Conservation (phyloP, 2,113 vertebrate genomes). For the Oncorhynchus mykiss region DNA sequence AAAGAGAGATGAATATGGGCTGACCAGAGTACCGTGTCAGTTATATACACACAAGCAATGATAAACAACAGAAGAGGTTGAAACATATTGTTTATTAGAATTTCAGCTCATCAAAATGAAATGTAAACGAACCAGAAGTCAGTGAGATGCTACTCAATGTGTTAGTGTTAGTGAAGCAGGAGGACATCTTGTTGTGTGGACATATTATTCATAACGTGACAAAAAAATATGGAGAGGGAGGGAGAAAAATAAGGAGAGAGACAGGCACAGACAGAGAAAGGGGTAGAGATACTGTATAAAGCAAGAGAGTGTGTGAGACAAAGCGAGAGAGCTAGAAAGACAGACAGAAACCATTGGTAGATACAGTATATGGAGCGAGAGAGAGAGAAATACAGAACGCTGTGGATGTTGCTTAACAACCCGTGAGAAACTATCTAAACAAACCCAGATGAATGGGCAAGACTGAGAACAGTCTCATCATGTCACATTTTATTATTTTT, state of each 20-base stretch:
- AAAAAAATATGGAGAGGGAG: conserved; percentile 38
- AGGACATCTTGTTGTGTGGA: conserved; percentile 18
- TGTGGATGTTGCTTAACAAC: neutral
- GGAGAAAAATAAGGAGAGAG: conserved; percentile 9
- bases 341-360: neutral
- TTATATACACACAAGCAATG: conserved; percentile 14
- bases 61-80: conserved; percentile 16
- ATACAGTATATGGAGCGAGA: neutral
- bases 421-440: neutral
- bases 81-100: conserved; percentile 62
- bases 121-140: conserved; percentile 41
- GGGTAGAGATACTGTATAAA: neutral
- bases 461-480: neutral
- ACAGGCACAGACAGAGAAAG: conserved; percentile 14
- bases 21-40: neutral
- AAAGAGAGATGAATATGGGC: neutral
- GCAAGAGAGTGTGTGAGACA: neutral
- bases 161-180: conserved; percentile 39
- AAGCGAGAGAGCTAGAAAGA: neutral
- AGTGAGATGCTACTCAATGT: conserved; percentile 14
- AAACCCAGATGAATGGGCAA: neutral
- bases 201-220: conserved; percentile 18
- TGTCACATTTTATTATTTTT: neutral
- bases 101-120: conserved; percentile 33
- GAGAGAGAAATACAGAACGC: neutral